phyloP scores from a whole-genome alignment of 2,888 invertebrate species.

The Pollenia amentaria region DNA sequence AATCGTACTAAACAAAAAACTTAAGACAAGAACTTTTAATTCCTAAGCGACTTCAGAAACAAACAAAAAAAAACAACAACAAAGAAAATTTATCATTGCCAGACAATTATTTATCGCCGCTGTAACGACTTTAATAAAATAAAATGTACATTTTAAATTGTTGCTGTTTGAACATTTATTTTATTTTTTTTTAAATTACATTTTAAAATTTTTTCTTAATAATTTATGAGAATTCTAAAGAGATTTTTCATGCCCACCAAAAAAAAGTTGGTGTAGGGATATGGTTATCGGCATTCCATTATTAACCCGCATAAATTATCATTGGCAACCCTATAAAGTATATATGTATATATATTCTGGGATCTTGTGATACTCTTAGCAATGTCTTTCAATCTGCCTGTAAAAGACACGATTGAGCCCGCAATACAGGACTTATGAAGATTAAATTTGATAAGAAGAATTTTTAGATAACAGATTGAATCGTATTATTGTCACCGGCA shows the following conservation, averaged over 20 bases:
- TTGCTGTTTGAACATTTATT: not conserved
- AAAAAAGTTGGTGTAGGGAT: too few relatives aligned
- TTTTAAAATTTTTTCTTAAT: not conserved
- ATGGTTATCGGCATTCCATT: not conserved
- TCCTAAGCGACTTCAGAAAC: not conserved
- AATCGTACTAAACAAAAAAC: not conserved
- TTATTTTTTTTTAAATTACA: conserved; percentile 1
- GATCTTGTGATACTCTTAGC: too few relatives aligned
- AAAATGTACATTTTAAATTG: conserved; percentile 16
- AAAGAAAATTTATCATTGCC: not conserved
- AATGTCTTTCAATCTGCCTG: too few relatives aligned
- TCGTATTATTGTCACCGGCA: too few relatives aligned
- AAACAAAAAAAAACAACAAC: not conserved
- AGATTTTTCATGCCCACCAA: not conserved
- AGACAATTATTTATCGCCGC: not conserved
- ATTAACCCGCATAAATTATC: not conserved
- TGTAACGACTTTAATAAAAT: conserved; percentile 20
- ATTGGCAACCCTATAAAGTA: too few relatives aligned
- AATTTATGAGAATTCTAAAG: conserved; percentile 12
- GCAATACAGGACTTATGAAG: too few relatives aligned
- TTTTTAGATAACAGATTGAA: too few relatives aligned
- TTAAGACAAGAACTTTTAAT: conserved; percentile 24
- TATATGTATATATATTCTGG: too few relatives aligned
- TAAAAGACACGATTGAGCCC: too few relatives aligned
- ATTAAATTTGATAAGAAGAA: too few relatives aligned